phyloP scores from a whole-genome alignment of 1,140 invertebrate genomes.

The Bombus sylvicola region DNA sequence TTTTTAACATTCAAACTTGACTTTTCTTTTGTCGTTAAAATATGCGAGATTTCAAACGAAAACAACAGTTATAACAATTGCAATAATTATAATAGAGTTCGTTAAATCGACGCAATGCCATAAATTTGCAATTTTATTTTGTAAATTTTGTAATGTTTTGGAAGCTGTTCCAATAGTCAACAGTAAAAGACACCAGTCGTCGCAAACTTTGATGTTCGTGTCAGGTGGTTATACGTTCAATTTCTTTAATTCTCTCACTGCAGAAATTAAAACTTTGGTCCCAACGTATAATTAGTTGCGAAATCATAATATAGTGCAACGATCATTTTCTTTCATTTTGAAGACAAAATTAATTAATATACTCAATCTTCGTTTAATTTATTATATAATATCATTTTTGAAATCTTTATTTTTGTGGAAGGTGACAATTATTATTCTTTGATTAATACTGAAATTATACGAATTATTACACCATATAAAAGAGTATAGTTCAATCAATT shows the following conservation, averaged over 20 bases:
- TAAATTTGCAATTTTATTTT: conserved; percentile 40
- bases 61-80: conserved; percentile 14
- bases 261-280: conserved; percentile 21
- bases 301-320: not conserved
- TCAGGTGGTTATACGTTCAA: not conserved
- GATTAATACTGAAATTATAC: conserved; percentile 7
- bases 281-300: conserved; percentile 4
- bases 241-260: not conserved
- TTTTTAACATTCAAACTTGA: not conserved
- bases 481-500: not conserved
- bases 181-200: not conserved
- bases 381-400: not conserved
- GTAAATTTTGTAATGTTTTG: conserved; percentile 25
- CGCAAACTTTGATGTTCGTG: not conserved
- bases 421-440: not conserved
- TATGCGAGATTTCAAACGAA: conserved; percentile 41
- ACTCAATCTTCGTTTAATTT: not conserved
- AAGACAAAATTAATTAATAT: not conserved
- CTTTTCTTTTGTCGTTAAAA: not conserved
- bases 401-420: not conserved
- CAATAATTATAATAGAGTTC: conserved; percentile 53
- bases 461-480: not conserved
- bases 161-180: conserved; percentile 4
- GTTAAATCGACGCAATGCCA: conserved; percentile 63
- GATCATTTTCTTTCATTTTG: not conserved